phyloP scores from a whole-genome alignment of 2,113 vertebrate species.

The Peromyscus maniculatus region DNA sequence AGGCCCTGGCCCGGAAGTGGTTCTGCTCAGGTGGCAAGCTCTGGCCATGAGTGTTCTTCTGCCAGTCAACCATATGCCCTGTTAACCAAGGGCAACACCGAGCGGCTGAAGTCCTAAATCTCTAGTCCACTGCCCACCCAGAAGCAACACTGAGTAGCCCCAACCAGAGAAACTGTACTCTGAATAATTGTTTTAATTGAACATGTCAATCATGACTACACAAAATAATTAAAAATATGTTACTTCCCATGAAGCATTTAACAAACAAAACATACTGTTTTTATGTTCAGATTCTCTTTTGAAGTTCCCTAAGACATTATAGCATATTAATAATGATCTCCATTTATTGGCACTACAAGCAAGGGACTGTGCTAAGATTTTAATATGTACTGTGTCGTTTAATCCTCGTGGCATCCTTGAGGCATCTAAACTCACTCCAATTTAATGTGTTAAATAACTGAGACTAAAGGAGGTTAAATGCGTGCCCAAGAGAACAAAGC shows the following conservation, averaged over 20 bases:
- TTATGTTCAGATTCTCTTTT: conserved; percentile 35
- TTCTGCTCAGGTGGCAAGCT: background rate
- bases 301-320: background rate
- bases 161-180: conserved; percentile 1
- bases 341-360: background rate
- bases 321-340: conserved; percentile 16
- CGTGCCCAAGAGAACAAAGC: background rate
- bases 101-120: background rate
- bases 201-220: conserved; percentile 7
- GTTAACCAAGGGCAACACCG: background rate
- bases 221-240: conserved; percentile 48
- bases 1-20: background rate
- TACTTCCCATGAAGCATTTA: conserved; percentile 29
- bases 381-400: background rate
- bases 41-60: background rate
- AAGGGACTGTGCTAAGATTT: conserved; percentile 5
- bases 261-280: conserved; percentile 28
- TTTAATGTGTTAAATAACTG: background rate
- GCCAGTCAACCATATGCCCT: background rate
- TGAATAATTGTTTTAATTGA: conserved; percentile 56
- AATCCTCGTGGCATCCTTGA: background rate
- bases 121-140: background rate
- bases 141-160: background rate
- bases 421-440: background rate
- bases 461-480: conserved; percentile 20